Evolutionary conservation across 2,113 vertebrate species (phyloP), one percentile per base, ranked within the genome.

Genomic region (Panthera leo): DNA sequence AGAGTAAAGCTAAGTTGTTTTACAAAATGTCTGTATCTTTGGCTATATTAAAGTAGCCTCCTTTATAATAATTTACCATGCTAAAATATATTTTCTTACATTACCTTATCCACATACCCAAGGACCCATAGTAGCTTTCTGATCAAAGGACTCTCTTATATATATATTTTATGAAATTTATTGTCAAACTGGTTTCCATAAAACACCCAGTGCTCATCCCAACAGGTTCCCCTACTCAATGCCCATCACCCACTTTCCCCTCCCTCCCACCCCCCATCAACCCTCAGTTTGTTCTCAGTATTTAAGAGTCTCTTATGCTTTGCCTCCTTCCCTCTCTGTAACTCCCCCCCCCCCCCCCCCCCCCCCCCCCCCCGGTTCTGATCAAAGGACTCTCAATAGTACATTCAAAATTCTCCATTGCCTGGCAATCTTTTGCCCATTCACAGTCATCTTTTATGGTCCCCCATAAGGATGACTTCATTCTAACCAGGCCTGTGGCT

Each of bases 21-120:
- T 63, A 83, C 31, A 58, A 78, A 36, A 10, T 65, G 12, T 86
- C 86, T 83, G 25, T 79, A 86, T 87, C 7, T 58, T 87, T 85
- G 55, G 48, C n/a, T 55, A 79, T 89, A 86, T 73, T 91, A 91
- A 67, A 48, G 18, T 63, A 84, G 29, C 7, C 21, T 92, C n/a
- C n/a, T 31, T 61, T 84, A 36, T 39, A 83, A 65, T n/a, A 94
- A 55, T 68, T 94, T 58, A 70, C 42, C 36, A 85, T 85, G 27
- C 18, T 65, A 95, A n/a, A 67, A 71, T 83, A 16, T 53, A 31
- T 95, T 96, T 97, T 95, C 65, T 70, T 78, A 71, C 89, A 39
- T 96, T 91, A 73, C 23, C 42, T 88, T 85, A 73, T 70, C n/a
- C 3, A 55, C 18, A 48, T 91, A 21, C 5, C 34, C 65, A 65